Evolutionary conservation across 2,888 invertebrate genomes (phyloP), one percentile per base, ranked within the genome.

Genomic region (Branchinecta sandiegonensis): DNA sequence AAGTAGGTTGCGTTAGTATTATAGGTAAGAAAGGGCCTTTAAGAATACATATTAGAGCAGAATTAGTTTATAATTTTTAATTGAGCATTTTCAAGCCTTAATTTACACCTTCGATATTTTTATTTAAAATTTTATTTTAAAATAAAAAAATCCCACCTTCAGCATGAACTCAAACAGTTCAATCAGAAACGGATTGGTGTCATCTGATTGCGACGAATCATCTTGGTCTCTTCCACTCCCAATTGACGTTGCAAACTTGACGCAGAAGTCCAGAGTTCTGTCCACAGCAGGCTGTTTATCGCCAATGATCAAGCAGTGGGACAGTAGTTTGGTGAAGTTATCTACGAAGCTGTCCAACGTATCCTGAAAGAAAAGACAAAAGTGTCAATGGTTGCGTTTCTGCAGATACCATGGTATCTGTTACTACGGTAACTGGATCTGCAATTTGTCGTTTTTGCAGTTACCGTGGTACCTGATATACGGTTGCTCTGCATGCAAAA

Each of bases 231-330:
- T 64, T 1, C 65, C 67, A 0, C 72, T 67, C 72, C 83, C 81
- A 46, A 86, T 79, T 0, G 84, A 82, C 1, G 83, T 81, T 66
- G 85, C 83, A 77, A 88, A 89, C 71, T 84, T 85, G 0, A 87
- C 84, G 46, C 86, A 84, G 79, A 88, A 90, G 70, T 85, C 81
- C 1, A 90, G 78, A 0, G 84, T 83, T 50, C 85, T 80, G 73
- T 87, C 85, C 0, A 88, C 85, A 73, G 83, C 83, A 10, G 84
- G 82, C 75, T 87, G 85, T 13, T 83, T 82, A 72, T 88, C 86
- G 12, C 84, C 85, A 67, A 83, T 82, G 1, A 84, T 81, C 74
- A 90, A 82, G 46, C 85, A 79, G 68, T 85, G 81, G 72, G 82
- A 83, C 1, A 89, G 76, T 65, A 85, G 84, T 74, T 82, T 81